Conservation (phyloP, 2,113 vertebrate species). For the Willisornis vidua region DNA sequence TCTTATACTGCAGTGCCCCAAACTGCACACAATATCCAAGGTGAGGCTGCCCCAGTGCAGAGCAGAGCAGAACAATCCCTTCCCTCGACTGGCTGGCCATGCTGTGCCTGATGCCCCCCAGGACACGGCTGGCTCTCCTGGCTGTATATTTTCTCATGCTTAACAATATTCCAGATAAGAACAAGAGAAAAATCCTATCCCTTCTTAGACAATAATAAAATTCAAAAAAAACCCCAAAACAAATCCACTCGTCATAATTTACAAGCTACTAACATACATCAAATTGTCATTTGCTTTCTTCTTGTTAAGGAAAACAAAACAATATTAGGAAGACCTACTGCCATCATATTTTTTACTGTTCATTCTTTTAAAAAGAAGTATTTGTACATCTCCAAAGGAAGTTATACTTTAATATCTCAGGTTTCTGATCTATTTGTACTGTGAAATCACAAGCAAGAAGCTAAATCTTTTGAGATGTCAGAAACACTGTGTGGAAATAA, state of each 20-base stretch:
- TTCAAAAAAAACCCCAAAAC: too few relatives aligned
- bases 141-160: not conserved
- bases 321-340: not conserved
- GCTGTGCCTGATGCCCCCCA: not conserved
- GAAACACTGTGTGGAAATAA: not conserved
- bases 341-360: not conserved
- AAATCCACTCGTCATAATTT: not conserved
- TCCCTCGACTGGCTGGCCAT: fast-evolving
- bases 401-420: not conserved
- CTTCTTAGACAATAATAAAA: not conserved
- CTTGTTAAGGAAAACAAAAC: not conserved
- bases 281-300: not conserved
- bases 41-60: fast-evolving
- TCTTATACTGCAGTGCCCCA: not conserved
- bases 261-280: not conserved
- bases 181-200: not conserved
- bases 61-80: not conserved
- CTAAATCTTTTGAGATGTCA: not conserved
- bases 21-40: fast-evolving
- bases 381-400: not conserved
- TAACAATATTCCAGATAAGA: not conserved
- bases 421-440: not conserved
- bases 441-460: not conserved
- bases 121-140: fast-evolving
- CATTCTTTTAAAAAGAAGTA: not conserved